phyloP scores from a whole-genome alignment of 1,140 invertebrate genomes.

The Drosophila miranda region DNA sequence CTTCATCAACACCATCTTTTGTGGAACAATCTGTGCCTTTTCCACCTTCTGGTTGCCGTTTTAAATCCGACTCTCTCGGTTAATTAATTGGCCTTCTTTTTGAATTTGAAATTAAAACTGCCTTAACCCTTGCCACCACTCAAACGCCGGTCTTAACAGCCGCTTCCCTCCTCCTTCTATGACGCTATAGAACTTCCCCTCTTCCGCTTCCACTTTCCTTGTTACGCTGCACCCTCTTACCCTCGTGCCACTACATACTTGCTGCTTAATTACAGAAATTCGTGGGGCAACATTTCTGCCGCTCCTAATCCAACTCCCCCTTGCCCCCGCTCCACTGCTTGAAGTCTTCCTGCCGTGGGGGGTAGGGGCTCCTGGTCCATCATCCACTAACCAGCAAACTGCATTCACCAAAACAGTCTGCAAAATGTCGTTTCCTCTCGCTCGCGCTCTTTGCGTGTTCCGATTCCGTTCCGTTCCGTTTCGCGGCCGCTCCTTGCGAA shows the following conservation, averaged over 20 bases:
- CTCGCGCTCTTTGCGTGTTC: conserved; percentile 24
- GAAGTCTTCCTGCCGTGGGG: no score
- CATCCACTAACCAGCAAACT: conserved; percentile 14
- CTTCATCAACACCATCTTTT: conserved; percentile 10
- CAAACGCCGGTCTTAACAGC: neutral
- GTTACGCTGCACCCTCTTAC: no score
- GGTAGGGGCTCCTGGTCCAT: no score
- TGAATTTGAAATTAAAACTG: conserved; percentile 71
- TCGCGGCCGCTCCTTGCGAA: conserved; percentile 47
- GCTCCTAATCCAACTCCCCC: conserved; percentile 23
- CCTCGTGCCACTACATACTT: conserved; percentile 33
- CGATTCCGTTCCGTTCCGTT: conserved; percentile 39
- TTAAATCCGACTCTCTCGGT: conserved; percentile 59
- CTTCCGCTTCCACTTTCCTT: neutral
- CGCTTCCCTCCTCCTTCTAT: neutral
- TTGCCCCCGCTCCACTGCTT: neutral
- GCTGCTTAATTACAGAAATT: conserved; percentile 62
- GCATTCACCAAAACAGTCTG: conserved; percentile 34
- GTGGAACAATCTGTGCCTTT: neutral
- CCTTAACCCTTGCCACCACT: conserved; percentile 21
- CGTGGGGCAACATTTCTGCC: conserved; percentile 14
- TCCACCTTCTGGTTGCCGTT: conserved; percentile 22
- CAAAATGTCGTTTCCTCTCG: conserved; percentile 2
- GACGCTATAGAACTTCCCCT: conserved; percentile 1
- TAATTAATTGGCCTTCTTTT: conserved; percentile 76